These are phyloP conservation scores for Agrotis puta DNA, from an alignment of 2,888 invertebrate species.

Conservation along the genomic window DNA sequence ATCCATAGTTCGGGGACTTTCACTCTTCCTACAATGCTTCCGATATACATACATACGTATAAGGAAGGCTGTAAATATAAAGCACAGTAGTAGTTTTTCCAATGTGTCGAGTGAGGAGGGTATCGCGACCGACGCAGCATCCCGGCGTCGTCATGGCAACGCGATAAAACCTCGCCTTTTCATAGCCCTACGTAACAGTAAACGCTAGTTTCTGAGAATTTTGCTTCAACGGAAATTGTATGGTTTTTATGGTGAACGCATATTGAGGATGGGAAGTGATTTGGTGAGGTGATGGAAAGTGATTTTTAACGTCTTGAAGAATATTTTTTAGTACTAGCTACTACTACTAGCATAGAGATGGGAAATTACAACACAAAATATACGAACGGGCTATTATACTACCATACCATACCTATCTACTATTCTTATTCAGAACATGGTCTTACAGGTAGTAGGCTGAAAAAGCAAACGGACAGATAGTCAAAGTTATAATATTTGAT, in stretches of 20 bases:
- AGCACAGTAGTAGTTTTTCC: slow-evolving; percentile 85
- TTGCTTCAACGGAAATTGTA: slow-evolving; percentile 58
- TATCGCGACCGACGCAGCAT: slow-evolving; percentile 86
- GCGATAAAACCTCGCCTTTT: slow-evolving; percentile 91
- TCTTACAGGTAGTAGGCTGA: too few relatives aligned
- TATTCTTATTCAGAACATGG: too few relatives aligned
- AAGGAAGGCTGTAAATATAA: slow-evolving; percentile 81
- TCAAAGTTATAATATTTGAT: too few relatives aligned
- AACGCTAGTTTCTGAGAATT: slow-evolving; percentile 75
- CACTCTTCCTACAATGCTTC: slow-evolving; percentile 70
- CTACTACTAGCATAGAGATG: background rate
- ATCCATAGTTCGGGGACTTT: slow-evolving; percentile 61
- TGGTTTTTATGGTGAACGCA: slow-evolving; percentile 56
- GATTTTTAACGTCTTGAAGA: background rate
- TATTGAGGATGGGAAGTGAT: slow-evolving; percentile 11
- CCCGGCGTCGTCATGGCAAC: slow-evolving; percentile 88
- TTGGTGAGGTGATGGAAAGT: slow-evolving; percentile 2
- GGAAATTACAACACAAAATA: too few relatives aligned
- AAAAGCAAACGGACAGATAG: too few relatives aligned
- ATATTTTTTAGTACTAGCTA: background rate
- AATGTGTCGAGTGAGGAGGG: slow-evolving; percentile 83
- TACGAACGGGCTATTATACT: too few relatives aligned
- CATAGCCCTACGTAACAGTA: slow-evolving; percentile 85
- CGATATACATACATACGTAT: slow-evolving; percentile 71
- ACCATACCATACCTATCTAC: too few relatives aligned